phyloP scores from a whole-genome alignment of 2,888 invertebrate genomes.

The Ditylenchus weischeri region DNA sequence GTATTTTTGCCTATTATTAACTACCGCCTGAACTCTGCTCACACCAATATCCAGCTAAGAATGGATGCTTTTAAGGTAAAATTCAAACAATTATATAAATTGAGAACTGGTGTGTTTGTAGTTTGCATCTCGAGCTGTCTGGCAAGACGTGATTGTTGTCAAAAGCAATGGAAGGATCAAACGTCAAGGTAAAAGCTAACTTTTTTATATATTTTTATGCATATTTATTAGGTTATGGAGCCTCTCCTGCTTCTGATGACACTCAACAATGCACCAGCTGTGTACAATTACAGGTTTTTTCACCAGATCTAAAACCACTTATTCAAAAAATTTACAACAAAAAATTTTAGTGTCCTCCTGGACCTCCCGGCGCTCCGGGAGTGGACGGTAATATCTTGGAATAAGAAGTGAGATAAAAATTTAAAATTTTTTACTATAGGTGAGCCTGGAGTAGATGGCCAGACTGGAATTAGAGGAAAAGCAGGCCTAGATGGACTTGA shows the following conservation, averaged over 20 bases:
- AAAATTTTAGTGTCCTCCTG: conserved; percentile 50
- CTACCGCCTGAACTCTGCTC: conserved; percentile 48
- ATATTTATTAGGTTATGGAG: conserved; percentile 11
- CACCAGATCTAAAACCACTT: neutral
- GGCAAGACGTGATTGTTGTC: conserved; percentile 54
- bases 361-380: conserved; percentile 57
- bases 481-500: conserved; percentile 58
- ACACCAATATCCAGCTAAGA: conserved; percentile 45
- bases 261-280: conserved; percentile 54
- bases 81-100: neutral
- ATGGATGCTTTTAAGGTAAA: conserved; percentile 54
- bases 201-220: neutral
- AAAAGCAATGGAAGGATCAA: conserved; percentile 43
- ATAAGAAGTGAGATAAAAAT: no score
- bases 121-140: conserved; percentile 53
- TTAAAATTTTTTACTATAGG: neutral
- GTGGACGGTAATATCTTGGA: conserved; percentile 28
- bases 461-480: conserved; percentile 45
- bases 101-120: conserved; percentile 28
- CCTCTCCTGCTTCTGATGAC: conserved; percentile 33
- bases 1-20: conserved; percentile 45
- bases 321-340: neutral
- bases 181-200: conserved; percentile 39
- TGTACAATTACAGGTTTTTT: conserved; percentile 44
- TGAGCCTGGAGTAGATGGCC: conserved; percentile 28